Evolutionary conservation across 92 coral and sea anemone genomes (phyloP), one percentile per base, ranked within the genome.

Genomic region (Isaurus tuberculatus): DNA sequence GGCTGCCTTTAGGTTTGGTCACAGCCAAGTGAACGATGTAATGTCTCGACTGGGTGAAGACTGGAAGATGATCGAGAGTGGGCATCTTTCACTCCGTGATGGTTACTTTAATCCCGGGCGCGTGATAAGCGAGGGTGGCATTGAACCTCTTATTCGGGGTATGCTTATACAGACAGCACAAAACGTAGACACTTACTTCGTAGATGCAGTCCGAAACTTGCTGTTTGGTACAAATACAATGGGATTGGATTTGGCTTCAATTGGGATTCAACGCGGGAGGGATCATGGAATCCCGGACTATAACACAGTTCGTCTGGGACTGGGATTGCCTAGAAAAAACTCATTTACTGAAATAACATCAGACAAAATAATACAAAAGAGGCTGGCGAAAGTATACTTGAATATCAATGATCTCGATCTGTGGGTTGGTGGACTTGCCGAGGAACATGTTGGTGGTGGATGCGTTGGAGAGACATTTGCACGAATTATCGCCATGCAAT

Each of bases 61-160:
- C 86, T 97, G 99, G 99, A 85, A 91, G 37, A 94, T 90, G 93
- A 79, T 88, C 28, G 89, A 87, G 6, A 88, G 57, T 31, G 99
- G 99, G 28, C 98, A 97, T 27, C 89, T 97, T 68, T 84, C 98
- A 7, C 93, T 97, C 26, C 89, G 99, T 27, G 99, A 96, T 80
- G 99, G 98, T 0, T 96, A 96, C 88, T 96, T 96, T 89, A 96
- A 94, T 72, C 99, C 99, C 32, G 99, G 99, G 22, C 98, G 99
- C 72, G 95, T 96, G 80, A 85, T 96, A 86, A 91, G 77, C 16
- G 99, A 96, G 85, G 94, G 95, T 53, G 99, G 99, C 13, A 90
- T 96, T 43, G 99, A 96, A 65, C 99, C 99, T 83, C 89, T 96
- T 86, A 86, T 96, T 53, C 89, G 99, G 22, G 99, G 99, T 16